These are phyloP conservation scores for Lasioglossum leucozonium DNA, from an alignment of 2,888 invertebrate species.

Conservation along the genomic window DNA sequence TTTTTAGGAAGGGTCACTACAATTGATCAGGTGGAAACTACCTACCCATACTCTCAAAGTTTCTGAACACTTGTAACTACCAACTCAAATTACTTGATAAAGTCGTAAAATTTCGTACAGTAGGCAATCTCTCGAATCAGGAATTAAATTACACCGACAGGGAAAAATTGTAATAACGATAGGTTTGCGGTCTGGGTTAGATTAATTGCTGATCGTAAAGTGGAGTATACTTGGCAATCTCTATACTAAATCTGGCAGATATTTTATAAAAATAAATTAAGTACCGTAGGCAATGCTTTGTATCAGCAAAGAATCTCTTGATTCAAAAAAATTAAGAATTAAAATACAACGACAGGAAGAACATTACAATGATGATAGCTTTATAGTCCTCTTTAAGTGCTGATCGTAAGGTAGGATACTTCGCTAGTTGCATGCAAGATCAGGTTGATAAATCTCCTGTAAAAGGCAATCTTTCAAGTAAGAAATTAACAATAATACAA, in stretches of 20 bases:
- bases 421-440: not conserved
- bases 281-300: not conserved
- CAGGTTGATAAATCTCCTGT: not conserved
- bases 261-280: not conserved
- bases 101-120: not conserved
- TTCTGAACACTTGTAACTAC: too few relatives aligned
- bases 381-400: not conserved
- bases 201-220: not conserved
- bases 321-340: not conserved
- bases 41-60: too few relatives aligned
- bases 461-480: not conserved
- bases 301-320: not conserved
- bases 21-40: too few relatives aligned
- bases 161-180: not conserved
- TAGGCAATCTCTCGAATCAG: not conserved
- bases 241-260: not conserved
- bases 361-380: not conserved
- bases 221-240: not conserved
- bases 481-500: not conserved
- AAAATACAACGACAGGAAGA: not conserved
- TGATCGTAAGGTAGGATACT: too few relatives aligned
- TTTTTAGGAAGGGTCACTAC: too few relatives aligned
- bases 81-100: too few relatives aligned
- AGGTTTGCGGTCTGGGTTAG: not conserved
- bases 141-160: not conserved